These are phyloP conservation scores for Caenorhabditis sp. DNA, from an alignment of 2,888 invertebrate genomes.

Conservation along the genomic window DNA sequence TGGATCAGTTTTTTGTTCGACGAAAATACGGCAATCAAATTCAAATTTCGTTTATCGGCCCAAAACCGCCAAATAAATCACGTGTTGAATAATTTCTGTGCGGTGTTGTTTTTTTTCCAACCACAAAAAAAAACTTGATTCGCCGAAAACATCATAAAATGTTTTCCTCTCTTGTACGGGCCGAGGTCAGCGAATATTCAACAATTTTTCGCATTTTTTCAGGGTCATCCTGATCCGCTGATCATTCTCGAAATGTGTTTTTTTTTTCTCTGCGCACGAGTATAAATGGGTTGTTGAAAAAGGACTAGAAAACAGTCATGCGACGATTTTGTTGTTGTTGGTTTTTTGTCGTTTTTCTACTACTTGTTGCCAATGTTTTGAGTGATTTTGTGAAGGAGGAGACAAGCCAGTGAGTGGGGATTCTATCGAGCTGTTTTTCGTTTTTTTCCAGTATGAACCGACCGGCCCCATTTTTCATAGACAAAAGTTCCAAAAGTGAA, in stretches of 20 bases:
- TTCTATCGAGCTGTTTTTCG: too few species aligned
- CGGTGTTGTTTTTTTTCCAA: neutral
- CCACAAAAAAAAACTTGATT: too few species aligned
- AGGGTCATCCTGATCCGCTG: neutral
- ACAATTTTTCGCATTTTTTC: neutral
- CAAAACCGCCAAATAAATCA: neutral
- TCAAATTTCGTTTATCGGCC: neutral
- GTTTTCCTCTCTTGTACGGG: neutral
- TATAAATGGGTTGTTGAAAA: neutral
- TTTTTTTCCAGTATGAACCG: too few species aligned
- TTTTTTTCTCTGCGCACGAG: too few species aligned
- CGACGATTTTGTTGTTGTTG: too few species aligned
- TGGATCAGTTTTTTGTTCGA: conserved; percentile 54
- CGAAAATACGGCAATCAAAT: neutral
- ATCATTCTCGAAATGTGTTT: neutral
- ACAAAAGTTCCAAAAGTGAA: too few species aligned
- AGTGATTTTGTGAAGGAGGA: neutral
- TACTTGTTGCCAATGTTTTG: neutral
- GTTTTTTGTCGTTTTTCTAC: neutral
- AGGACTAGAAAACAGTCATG: neutral
- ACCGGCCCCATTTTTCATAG: too few species aligned
- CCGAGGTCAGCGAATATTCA: neutral
- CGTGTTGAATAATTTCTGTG: neutral
- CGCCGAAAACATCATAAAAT: too few species aligned
- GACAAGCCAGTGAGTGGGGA: neutral